Base-by-base conservation (phyloP, 37 sponge, comb jelly and placozoan species). In the Chondrilla cf. caribensis region DNA sequence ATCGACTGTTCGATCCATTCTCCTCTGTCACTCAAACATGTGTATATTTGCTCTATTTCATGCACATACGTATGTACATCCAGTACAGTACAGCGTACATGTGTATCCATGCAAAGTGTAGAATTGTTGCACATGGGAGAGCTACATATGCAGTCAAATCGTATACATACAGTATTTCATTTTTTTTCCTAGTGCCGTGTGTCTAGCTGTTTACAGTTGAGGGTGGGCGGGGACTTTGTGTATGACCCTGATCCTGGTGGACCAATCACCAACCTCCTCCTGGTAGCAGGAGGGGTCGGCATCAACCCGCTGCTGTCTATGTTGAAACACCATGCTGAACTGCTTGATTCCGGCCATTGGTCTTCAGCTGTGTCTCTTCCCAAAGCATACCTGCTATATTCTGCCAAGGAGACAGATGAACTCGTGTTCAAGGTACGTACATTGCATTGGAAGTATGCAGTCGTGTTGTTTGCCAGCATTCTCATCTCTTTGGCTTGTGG, bases 291-390 rank as follows among this genome's bases (percentile, higher is more conserved):
- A 40, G 95, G 95, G 5, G 75, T 91, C 2, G 95, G 95, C 18
- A 91, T 95, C 58, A 95, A 91, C 79, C 95, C 95, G 0, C 64
- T 95, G 44, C 47, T 85, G 36, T 89, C 95, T 1, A 95, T 95
- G 81, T 60, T 95, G 32, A 73, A 59, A 21, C 78, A 91, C 58
- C 88, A 91, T 22, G 62, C 58, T 57, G 28, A 70, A 4, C 83
- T 84, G 21, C 40, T 37, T 5, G 21, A 22, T 26, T 28, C 58
- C 3, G 58, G 58, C 2, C 43, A 26, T 32, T 58, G 59, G 58
- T 14, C 21, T 47, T 8, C 0, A 29, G 25, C 81, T 9, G 39
- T 15, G 40, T 8, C 39, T n/a, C 47, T 68, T 64, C 44, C 67
- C 25, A 57, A 67, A 25, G 91, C 79, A 51, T 81, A 86, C 35